phyloP scores from a whole-genome alignment of 2,797 vertebrate genomes.

The Ctenopoma multispine region DNA sequence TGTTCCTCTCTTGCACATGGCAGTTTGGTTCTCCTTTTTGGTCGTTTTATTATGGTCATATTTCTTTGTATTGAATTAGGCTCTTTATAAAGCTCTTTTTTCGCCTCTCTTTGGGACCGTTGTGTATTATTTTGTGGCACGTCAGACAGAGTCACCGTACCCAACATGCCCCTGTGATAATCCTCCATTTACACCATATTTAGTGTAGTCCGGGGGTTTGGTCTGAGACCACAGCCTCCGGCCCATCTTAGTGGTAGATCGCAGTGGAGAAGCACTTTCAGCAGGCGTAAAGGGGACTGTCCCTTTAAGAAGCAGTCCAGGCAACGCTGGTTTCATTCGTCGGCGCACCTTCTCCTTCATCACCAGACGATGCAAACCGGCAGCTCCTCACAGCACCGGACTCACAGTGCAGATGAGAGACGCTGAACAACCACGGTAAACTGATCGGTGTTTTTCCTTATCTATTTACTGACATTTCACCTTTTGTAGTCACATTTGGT shows the following conservation, averaged over 20 bases:
- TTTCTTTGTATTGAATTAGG: too few relatives aligned
- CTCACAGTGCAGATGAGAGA: constrained; percentile 33
- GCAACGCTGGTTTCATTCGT: constrained; percentile 30
- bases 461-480: rapidly evolving
- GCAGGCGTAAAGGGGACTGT: constrained; percentile 34
- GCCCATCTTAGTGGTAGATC: neutral
- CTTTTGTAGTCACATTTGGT: neutral
- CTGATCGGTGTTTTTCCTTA: rapidly evolving
- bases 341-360: constrained; percentile 69
- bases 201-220: too few relatives aligned
- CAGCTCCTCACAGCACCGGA: constrained; percentile 27
- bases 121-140: too few relatives aligned
- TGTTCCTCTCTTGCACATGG: too few relatives aligned
- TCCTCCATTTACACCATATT: too few relatives aligned
- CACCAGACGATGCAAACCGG: constrained; percentile 45
- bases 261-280: constrained; percentile 22
- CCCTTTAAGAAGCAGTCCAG: constrained; percentile 71
- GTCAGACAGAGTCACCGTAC: too few relatives aligned
- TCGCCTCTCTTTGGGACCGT: too few relatives aligned
- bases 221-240: too few relatives aligned
- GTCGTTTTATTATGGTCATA: too few relatives aligned
- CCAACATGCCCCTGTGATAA: too few relatives aligned
- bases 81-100: too few relatives aligned
- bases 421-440: constrained; percentile 59
- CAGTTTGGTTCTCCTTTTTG: too few relatives aligned